Percentiles rank a stretch among this genome's conserved stretches.
Evolutionary conservation across 2,888 invertebrate species (phyloP).

Genomic region (Spisula subtruncata): DNA sequence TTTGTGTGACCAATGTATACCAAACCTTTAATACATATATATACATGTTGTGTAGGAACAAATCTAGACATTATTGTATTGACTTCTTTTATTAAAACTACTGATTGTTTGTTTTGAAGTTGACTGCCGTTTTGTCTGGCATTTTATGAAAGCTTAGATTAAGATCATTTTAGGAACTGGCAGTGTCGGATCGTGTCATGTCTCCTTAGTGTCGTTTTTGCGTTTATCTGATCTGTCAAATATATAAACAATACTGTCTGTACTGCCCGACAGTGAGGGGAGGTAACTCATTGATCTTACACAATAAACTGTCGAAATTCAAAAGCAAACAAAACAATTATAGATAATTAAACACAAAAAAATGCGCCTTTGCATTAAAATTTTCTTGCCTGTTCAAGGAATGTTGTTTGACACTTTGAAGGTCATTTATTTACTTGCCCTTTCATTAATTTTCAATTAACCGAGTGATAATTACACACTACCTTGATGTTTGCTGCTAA

Average conservation of each 20-base stretch:
- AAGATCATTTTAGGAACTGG: not conserved
- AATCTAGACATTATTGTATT: not conserved
- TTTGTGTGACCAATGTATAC: not conserved
- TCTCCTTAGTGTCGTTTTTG: not conserved
- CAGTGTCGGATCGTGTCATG: not conserved
- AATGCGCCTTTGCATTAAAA: not conserved
- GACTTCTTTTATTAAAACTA: not conserved
- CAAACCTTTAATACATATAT: not conserved
- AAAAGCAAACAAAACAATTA: not conserved
- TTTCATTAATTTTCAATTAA: constrained; percentile 38
- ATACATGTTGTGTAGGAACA: too few relatives aligned
- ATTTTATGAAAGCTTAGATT: constrained; percentile 7
- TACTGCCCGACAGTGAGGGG: not conserved
- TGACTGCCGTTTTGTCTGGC: too few relatives aligned
- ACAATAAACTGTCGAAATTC: not conserved
- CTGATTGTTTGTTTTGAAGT: too few relatives aligned
- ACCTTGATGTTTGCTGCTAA: not conserved
- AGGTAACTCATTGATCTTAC: not conserved
- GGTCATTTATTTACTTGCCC: constrained; percentile 25
- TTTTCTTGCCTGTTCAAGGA: not conserved
- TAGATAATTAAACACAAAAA: not conserved
- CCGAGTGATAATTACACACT: constrained; percentile 16
- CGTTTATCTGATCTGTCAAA: constrained; percentile 16
- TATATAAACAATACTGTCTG: not conserved
- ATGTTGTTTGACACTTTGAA: constrained; percentile 29